phyloP scores from a whole-genome alignment of 2,888 invertebrate genomes.

The Scelioninae gen. 1 region DNA sequence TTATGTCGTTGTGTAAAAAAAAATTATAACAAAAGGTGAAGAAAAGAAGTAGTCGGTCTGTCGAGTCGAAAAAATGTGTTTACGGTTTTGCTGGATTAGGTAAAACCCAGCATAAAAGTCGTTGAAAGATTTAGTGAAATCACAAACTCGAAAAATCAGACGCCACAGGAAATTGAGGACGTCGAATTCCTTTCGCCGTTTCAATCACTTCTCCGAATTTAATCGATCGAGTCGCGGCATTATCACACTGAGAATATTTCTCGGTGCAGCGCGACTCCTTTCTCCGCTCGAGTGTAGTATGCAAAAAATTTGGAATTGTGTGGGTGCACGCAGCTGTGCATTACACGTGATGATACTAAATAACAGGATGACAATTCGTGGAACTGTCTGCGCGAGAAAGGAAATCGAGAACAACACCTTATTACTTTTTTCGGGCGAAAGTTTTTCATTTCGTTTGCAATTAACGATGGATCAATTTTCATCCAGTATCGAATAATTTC shows the following conservation, averaged over 20 bases:
- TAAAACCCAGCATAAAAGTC: slow-evolving; percentile 16
- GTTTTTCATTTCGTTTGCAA: slow-evolving; percentile 46
- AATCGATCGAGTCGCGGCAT: slow-evolving; percentile 47
- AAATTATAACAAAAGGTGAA: background rate
- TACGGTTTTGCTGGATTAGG: background rate
- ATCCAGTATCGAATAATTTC: background rate
- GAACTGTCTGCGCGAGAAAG: slow-evolving; percentile 47
- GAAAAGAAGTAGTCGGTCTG: too few relatives aligned
- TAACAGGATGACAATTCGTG: slow-evolving; percentile 69
- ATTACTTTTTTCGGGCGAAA: slow-evolving; percentile 48
- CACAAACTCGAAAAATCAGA: slow-evolving; percentile 24
- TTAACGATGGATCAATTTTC: slow-evolving; percentile 21
- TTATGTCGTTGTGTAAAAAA: too few relatives aligned
- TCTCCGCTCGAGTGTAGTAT: slow-evolving; percentile 46
- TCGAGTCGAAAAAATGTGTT: background rate
- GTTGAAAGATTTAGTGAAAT: slow-evolving; percentile 34
- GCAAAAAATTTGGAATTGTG: slow-evolving; percentile 54
- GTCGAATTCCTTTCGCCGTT: slow-evolving; percentile 51
- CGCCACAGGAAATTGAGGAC: slow-evolving; percentile 39
- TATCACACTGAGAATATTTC: slow-evolving; percentile 39
- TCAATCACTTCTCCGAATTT: slow-evolving; percentile 61
- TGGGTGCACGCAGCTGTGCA: slow-evolving; percentile 64
- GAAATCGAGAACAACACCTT: slow-evolving; percentile 47
- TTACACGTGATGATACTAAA: slow-evolving; percentile 63
- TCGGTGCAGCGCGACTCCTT: slow-evolving; percentile 46